Base-by-base conservation (phyloP, 2,113 vertebrate genomes). In the Pseudorhombus dupliciocellatus region DNA sequence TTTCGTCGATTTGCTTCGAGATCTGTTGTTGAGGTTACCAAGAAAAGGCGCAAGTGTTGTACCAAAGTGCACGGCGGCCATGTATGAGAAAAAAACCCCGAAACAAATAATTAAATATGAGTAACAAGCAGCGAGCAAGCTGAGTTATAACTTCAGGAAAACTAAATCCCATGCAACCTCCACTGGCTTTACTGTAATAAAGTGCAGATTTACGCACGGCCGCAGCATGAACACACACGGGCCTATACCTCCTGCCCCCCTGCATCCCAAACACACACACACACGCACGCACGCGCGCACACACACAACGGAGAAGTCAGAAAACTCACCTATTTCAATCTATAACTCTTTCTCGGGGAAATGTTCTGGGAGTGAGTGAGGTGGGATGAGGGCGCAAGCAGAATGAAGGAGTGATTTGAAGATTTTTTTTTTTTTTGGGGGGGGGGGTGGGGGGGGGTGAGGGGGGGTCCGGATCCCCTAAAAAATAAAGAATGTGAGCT, bases 401-500 rank as follows among this genome's bases (percentile, higher is more conserved):
- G 88, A 93, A 88, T 92, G 56, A 86, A 64, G 84, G 87, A 88
- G 74, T 92, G 90, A 93, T 92, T 92, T 94, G 92, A 86, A 78
- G 65, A 57, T 81, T 90, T 91, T 88, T 75, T 81, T 81, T 79
- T 59, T 66, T 42, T 65, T 31, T 31, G 8, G 7, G n/a, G n/a
- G 31, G 58, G 56, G 58, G 53, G 16, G 74, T 67, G 40, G 16
- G 16, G 18, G 20, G 20, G 24, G 28, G 11, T 12, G 12, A 16
- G n/a, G 58, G 56, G 56, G 53, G 21, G 75, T 69, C 82, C 77
- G 80, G 91, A 92, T 90, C 86, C 79, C 90, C 87, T 93, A 91
- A 94, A 44, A 95, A 95, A 95, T 94, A 94, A 94, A 95, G 94
- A 94, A 93, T 85, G 92, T 89, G 93, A 91, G 92, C 92, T 90